These are phyloP conservation scores for Heliconius cydno DNA, from an alignment of 2,888 invertebrate genomes.

Conservation along the genomic window DNA sequence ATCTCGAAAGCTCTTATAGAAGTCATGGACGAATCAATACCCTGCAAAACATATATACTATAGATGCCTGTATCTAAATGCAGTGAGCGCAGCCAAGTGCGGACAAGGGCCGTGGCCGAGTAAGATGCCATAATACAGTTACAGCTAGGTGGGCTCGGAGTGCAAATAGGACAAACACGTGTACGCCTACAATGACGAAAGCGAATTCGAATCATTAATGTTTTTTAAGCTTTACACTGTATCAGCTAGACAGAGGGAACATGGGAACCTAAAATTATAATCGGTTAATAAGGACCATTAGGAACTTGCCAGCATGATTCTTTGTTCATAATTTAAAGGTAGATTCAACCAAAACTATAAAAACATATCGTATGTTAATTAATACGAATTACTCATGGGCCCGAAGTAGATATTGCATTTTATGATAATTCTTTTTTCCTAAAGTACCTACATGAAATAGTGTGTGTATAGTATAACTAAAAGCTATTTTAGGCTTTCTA, in stretches of 20 bases:
- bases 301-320: no score
- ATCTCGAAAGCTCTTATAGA: background rate
- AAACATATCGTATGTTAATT: background rate
- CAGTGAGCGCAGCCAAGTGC: constrained; percentile 21
- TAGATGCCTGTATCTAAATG: constrained; percentile 15
- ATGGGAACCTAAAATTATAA: no score
- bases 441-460: no score
- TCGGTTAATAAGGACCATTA: no score
- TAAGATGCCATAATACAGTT: constrained; percentile 20
- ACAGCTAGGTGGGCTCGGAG: constrained; percentile 15
- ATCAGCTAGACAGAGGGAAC: no score
- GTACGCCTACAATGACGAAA: constrained; percentile 16
- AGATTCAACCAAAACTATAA: background rate
- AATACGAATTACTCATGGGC: background rate
- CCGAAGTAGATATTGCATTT: background rate
- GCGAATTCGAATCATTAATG: background rate
- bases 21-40: background rate
- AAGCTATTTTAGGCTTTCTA: background rate
- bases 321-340: no score
- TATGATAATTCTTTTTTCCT: no score
- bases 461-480: no score
- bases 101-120: constrained; percentile 29
- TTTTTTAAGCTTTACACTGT: no score
- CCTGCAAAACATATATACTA: background rate
- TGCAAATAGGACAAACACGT: constrained; percentile 30